Evolutionary conservation across 2,888 invertebrate genomes (phyloP).

Genomic region (Drosophila picticornis): DNA sequence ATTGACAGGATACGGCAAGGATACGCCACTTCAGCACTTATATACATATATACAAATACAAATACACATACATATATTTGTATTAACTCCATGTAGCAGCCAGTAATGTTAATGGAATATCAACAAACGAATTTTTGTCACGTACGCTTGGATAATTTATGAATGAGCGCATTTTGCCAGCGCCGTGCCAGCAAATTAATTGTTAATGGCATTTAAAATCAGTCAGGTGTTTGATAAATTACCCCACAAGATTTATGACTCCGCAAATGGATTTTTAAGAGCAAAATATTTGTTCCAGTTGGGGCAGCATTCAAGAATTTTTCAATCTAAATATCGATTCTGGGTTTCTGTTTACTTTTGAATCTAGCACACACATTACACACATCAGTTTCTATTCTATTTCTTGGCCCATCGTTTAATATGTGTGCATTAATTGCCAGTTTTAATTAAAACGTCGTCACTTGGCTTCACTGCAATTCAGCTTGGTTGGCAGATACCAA

Average conservation of each 20-base stretch:
- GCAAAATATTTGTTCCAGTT: background rate
- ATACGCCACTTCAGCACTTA: background rate
- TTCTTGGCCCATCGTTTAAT: background rate
- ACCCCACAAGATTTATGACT: conserved; percentile 29
- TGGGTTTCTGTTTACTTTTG: background rate
- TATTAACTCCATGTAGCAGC: conserved; percentile 3
- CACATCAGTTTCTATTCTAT: background rate
- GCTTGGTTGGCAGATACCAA: conserved; percentile 65
- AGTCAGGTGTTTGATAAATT: conserved; percentile 45
- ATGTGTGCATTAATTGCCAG: conserved; percentile 34
- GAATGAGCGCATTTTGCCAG: conserved; percentile 39
- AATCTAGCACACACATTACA: background rate
- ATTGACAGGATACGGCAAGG: conserved; percentile 47
- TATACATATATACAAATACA: background rate
- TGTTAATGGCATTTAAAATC: conserved; percentile 38
- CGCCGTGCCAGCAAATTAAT: conserved; percentile 52
- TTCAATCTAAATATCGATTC: background rate
- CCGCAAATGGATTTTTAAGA: background rate
- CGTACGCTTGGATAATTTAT: conserved; percentile 66
- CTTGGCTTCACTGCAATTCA: conserved; percentile 38
- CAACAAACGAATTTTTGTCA: conserved; percentile 61
- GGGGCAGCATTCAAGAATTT: background rate
- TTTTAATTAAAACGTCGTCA: conserved; percentile 77
- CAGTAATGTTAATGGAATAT: conserved; percentile 31
- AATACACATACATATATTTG: background rate